Conservation (phyloP, 1,140 invertebrate species). For the Panulirus ornatus region DNA sequence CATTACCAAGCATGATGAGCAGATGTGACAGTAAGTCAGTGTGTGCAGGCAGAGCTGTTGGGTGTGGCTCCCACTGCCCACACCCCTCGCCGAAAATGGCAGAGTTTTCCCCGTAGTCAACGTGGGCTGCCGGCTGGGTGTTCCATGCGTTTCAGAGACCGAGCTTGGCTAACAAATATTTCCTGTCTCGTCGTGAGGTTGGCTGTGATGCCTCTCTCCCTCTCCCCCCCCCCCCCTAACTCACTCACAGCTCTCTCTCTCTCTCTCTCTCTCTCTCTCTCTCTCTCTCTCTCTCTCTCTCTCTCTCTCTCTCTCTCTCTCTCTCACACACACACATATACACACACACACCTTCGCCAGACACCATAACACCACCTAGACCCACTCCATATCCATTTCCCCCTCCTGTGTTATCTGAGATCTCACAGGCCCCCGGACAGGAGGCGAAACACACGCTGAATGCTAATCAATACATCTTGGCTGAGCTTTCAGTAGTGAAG, state of each 20-base stretch:
- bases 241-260: neutral
- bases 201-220: neutral
- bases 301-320: neutral
- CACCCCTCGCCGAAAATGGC: neutral
- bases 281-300: neutral
- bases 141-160: slow-evolving; percentile 20
- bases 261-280: neutral
- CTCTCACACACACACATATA: too few species aligned
- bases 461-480: too few species aligned
- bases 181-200: slow-evolving; percentile 47
- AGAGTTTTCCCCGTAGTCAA: neutral
- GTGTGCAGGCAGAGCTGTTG: neutral
- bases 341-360: too few species aligned
- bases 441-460: too few species aligned
- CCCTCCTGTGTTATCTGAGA: too few species aligned
- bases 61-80: neutral
- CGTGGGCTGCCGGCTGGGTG: neutral
- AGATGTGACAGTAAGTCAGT: neutral
- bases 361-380: too few species aligned
- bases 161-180: slow-evolving; percentile 35
- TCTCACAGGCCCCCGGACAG: too few species aligned
- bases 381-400: too few species aligned
- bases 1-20: neutral
- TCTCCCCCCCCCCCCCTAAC: neutral
- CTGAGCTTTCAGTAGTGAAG: too few species aligned